Base-by-base conservation (phyloP, 2,113 vertebrate genomes). In the Callopanchax toddi region DNA sequence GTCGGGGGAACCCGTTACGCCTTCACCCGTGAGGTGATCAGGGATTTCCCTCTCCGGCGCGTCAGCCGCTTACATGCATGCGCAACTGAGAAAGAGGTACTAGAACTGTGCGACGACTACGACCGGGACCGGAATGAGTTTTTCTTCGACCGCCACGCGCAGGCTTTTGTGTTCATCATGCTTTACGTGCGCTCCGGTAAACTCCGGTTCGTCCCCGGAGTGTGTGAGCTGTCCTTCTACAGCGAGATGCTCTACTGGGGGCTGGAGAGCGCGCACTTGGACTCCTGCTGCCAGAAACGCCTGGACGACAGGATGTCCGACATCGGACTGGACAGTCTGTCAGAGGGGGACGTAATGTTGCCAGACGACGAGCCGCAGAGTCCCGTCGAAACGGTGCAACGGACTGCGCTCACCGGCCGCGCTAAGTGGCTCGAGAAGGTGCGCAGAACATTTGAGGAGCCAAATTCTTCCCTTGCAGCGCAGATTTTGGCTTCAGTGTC, bases 211-310 rank as follows among this genome's bases (percentile, higher is more conserved):
- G 94, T 96, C 50, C 97, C 97, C 72, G 95, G 95, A 74, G 97
- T 98, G 93, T 99, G 97, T 79, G 97, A 98, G 88, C 94, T 99
- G 49, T 99, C 97, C 53, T 99, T 99, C 91, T 98, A 99, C 92
- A 93, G 96, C 16, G 97, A 99, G 91, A 95, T 99, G 95, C 91
- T 97, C 75, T 99, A 99, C 86, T 99, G 97, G 97, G 97, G 97
- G 3, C 88, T 99, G 88, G 97, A 98, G 88, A 93, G 95, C 83
- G 93, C 93, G 34, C 95, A 98, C 85, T 90, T 99, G 83, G 97
- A 99, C 87, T 93, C 93, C 76, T 99, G 97, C 88, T 99, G 97
- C 89, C 97, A 98, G 89, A 94, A 95, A 45, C 94, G 97, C 63
- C 92, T 99, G 76, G 97, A 99, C 83, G 97, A 99, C 87, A 93